A percentile compares a stretch with the other conserved stretches of the same genome.
Evolutionary conservation across 1,140 invertebrate genomes (phyloP).

Genomic region (Paralvinella palmiformis): DNA sequence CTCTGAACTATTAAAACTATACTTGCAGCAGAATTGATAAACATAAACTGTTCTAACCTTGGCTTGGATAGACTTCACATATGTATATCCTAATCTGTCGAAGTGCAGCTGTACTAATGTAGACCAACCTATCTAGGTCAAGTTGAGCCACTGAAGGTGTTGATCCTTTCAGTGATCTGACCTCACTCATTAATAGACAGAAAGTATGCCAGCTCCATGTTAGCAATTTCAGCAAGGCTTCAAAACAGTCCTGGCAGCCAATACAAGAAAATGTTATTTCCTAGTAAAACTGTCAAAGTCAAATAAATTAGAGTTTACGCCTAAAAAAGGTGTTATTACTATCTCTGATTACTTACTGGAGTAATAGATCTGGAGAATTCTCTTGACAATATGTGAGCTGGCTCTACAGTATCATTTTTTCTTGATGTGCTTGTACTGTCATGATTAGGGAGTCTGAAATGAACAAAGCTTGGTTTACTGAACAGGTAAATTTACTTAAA

Average conservation of each 20-base stretch:
- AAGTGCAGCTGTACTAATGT: slow-evolving; percentile 75
- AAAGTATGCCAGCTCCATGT: slow-evolving; percentile 56
- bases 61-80: slow-evolving; percentile 82
- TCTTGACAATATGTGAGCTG: slow-evolving; percentile 40
- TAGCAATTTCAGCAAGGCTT: slow-evolving; percentile 64
- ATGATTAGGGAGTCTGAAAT: slow-evolving; percentile 34
- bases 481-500: not conserved
- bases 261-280: not conserved
- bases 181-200: slow-evolving; percentile 54
- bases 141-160: slow-evolving; percentile 31
- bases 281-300: not conserved
- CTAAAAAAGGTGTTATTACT: slow-evolving; percentile 4
- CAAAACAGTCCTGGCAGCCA: slow-evolving; percentile 65
- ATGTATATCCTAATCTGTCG: slow-evolving; percentile 75
- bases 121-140: slow-evolving; percentile 76
- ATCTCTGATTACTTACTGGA: slow-evolving; percentile 30
- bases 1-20: too few species aligned
- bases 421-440: slow-evolving; percentile 33
- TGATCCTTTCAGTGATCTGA: slow-evolving; percentile 33
- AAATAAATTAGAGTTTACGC: not conserved
- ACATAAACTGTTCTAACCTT: too few species aligned
- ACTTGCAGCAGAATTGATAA: too few species aligned
- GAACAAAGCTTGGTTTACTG: not conserved
- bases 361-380: slow-evolving; percentile 39
- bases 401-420: slow-evolving; percentile 35